Base-by-base conservation (phyloP, 2,797 vertebrate genomes). In the Oreonectes daqikongensis region DNA sequence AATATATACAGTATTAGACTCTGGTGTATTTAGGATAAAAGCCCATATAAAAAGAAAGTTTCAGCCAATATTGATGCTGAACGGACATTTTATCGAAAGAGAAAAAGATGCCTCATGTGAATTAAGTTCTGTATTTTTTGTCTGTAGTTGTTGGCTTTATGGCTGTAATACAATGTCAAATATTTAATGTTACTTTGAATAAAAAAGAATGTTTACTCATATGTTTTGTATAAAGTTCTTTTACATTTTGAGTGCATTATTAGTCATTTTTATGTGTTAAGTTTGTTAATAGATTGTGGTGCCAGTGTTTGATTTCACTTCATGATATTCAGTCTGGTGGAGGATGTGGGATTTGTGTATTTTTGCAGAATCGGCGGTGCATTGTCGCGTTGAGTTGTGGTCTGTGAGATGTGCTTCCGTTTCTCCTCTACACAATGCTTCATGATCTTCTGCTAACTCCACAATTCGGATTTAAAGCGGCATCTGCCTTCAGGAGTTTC, bases 91-190 rank as follows among this genome's bases (percentile, higher is more conserved):
- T 75, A 53, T 69, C 63, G 28, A 61, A 67, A 20, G 53, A 67
- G 50, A 69, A 65, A n/a, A 72, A 14, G 50, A 79, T 78, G 57
- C 35, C 68, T 73, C 71, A 72, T 78, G 72, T 86, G 79, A 78
- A 82, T 52, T 79, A 84, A 86, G 77, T 82, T 82, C 85, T 90
- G 87, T 91, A 88, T 90, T 90, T 87, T n/a, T 89, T 91, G 90
- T 94, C 81, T 75, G 85, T 90, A 84, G 85, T 79, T 89, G 87
- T 93, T 91, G 85, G 86, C 89, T 91, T 91, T 71, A 91, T 90
- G 87, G 86, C 89, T 91, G 85, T 88, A 87, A 85, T 83, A 89
- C 81, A 88, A 88, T 69, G 65, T 77, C 66, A 69, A 77, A 83
- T 85, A 84, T 46, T 79, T 72, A 77, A 82, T 83, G 79, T n/a